Base-by-base conservation (phyloP, 1,140 invertebrate species). In the Capitella teleta region DNA sequence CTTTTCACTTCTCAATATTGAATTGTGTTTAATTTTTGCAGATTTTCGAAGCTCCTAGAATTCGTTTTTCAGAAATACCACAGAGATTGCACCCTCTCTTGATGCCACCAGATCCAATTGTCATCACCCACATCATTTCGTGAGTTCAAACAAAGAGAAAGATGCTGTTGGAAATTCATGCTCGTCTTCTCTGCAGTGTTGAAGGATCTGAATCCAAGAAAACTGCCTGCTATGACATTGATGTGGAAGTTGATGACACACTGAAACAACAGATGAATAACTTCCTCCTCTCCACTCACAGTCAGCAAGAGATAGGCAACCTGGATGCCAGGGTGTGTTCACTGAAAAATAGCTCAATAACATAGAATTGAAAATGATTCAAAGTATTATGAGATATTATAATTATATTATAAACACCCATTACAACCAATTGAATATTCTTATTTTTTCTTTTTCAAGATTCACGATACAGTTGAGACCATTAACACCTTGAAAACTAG, bases 21-120 rank as follows among this genome's bases (percentile, higher is more conserved):
- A 40, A 19, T n/a, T 14, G 10, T 14, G 19, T 10, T 21, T 16
- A 18, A 14, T 36, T 30, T 30, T 55, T 59, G 5, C 52, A 74
- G 68, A 96, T 97, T 58, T 98, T 98, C 74, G 82, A 85, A 42
- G 85, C 83, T 62, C 78, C 82, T 34, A 80, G 89, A 57, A 95
- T 99, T 87, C 96, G 97, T 74, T 98, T 99, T 77, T 93, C 94
- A 23, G 96, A 99, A 77, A 94, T 98, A 64, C 94, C 96, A 5
- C 87, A 90, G 55, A 80, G 93, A 16, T 77, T 99, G n/a, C 92
- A 91, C 74, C 85, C 86, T 21, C 75, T 98, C 47, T 79, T 98
- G 23, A 90, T 94, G 79, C 90, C 95, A 23, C 94, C 96, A 45
- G 93, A 97, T 64, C 92, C 92, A 42, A 97, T 98, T 68, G 90